Conservation (phyloP, 2,113 vertebrate species). For the Hystrix cristata region DNA sequence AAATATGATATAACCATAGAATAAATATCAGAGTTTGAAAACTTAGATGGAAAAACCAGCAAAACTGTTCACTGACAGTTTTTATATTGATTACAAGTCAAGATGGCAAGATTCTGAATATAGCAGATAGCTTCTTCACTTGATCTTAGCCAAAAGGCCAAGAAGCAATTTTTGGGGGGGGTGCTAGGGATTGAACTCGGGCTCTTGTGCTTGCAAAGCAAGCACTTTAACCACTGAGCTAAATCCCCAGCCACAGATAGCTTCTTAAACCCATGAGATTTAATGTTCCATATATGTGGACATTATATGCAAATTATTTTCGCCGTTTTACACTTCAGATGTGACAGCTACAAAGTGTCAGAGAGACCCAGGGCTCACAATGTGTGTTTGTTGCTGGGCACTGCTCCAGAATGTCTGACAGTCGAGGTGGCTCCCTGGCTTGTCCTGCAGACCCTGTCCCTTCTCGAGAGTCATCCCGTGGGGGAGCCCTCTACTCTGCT, state of each 20-base stretch:
- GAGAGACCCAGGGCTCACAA: neutral
- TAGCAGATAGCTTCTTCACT: neutral
- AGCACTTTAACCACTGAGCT: no score
- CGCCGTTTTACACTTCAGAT: neutral
- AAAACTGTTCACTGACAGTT: neutral
- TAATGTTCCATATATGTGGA: slow-evolving; percentile 9
- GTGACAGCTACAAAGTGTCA: neutral
- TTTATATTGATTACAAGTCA: neutral
- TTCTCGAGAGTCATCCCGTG: neutral
- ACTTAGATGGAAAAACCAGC: neutral
- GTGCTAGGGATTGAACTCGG: no score
- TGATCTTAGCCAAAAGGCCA: no score
- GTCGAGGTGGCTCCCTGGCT: neutral
- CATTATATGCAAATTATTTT: neutral
- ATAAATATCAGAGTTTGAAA: slow-evolving; percentile 1
- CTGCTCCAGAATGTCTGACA: neutral
- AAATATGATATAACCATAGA: neutral
- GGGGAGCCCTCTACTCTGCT: neutral
- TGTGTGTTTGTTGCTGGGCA: neutral
- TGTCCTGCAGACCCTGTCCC: neutral
- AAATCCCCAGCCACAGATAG: no score
- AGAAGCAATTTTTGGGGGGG: no score
- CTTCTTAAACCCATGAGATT: slow-evolving; percentile 23
- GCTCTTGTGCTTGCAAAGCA: no score
- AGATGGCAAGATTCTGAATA: neutral